Evolutionary conservation across 2,888 invertebrate genomes (phyloP), one percentile per base, ranked within the genome.

Genomic region (Tridacna gigas): DNA sequence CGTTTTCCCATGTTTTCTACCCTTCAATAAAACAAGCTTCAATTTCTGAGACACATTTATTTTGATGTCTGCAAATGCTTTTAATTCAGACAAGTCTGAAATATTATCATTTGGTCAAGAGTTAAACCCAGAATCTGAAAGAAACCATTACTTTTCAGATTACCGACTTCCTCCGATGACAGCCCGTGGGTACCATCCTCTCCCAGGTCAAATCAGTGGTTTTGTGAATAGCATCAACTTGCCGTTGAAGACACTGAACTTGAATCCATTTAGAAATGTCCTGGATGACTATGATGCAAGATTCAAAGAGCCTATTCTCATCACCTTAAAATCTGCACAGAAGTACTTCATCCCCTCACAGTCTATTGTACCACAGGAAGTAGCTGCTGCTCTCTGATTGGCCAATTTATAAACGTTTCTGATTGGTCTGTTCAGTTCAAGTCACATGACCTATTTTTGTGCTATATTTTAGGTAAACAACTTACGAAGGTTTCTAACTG

Each of bases 261-360:
- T 94, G 82, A 94, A 94, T 84, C 94, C 94, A 18, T 94, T 94
- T 90, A 92, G 93, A 13, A 91, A 91, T 77, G 84, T 82, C 20
- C 83, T 91, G 13, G 94, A 94, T 79, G 90, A 85, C 26, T 86
- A 86, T 65, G 92, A 93, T 80, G 84, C 89, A 20, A 60, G 89
- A 15, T 90, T 91, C 86, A 88, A 90, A 73, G 91, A 94, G 80
- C 94, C 94, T 28, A 85, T 94, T 20, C 89, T 94, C 26, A 92
- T 94, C 69, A 94, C 93, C 37, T 90, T 94, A 66, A 93, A 93
- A 83, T 91, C 93, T 2, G 88, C 94, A 12, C 94, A 94, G 89
- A 94, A 94, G 86, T 94, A 93, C 78, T 94, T 94, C 79, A 86
- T 94, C 63, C 94, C 92, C 9, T 86, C 90, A 12, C 91, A 92